Conservation (phyloP, 1,140 invertebrate species). For the Scaptomyza pallida region DNA sequence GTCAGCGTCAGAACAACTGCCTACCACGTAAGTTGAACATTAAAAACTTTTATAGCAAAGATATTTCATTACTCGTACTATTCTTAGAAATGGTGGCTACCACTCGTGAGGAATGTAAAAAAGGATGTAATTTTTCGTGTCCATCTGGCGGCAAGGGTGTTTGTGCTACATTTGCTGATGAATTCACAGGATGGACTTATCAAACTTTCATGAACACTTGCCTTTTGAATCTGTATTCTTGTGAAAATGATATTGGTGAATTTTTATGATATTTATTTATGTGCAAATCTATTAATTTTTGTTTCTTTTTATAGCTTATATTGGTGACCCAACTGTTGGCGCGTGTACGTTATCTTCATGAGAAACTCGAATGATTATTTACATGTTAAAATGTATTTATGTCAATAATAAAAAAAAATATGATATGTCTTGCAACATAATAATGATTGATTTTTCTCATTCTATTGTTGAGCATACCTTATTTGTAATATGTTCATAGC, state of each 20-base stretch:
- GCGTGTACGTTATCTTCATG: not conserved
- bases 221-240: slow-evolving; percentile 29
- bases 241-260: slow-evolving; percentile 26
- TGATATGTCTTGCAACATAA: too few species aligned
- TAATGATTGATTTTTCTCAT: too few species aligned
- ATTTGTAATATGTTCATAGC: too few species aligned
- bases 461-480: too few species aligned
- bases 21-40: not conserved
- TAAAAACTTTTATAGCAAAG: not conserved
- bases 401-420: too few species aligned
- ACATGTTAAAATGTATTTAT: too few species aligned
- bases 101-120: not conserved
- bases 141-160: slow-evolving; percentile 1
- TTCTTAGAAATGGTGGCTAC: not conserved
- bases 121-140: not conserved
- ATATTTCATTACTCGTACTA: not conserved
- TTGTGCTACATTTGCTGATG: slow-evolving; percentile 9
- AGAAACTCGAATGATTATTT: too few species aligned
- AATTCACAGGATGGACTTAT: not conserved
- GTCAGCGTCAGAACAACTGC: slow-evolving; percentile 37
- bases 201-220: slow-evolving; percentile 9
- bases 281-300: not conserved
- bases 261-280: not conserved
- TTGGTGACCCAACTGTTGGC: slow-evolving; percentile 8
- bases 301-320: slow-evolving; percentile 11